Base-by-base conservation (phyloP, 2,113 vertebrate genomes). In the Stictonetta naevosa region DNA sequence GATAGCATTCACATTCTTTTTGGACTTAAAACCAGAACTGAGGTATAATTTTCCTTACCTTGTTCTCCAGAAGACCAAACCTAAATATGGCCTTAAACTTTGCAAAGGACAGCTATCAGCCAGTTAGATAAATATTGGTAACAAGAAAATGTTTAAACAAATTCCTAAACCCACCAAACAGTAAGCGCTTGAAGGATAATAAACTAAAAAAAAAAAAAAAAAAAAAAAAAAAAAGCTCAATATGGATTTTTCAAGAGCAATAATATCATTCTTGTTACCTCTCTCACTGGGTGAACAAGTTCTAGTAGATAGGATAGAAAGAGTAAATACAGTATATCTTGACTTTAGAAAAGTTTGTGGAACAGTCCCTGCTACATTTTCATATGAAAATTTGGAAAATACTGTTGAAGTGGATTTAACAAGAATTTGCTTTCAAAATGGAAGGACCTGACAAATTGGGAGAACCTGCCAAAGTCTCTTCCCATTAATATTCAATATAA, bases 301-400 rank as follows among this genome's bases (percentile, higher is more conserved):
- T 7, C 23, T 58, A 50, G 13, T 31, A 26, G 34, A 14, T 21
- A 48, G 17, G 6, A 25, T 11, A 83, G 40, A 44, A 86, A 64
- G 13, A 73, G 33, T 14, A 79, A 19, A 13, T 19, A 28, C 0
- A 5, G 0, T 28, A 25, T 2, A 16, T 56, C 53, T 48, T 79
- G 17, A 72, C 29, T 40, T 85, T 7, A 63, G 5, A 52, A 59
- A 69, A 86, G 20, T 11, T 74, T 44, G 3, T 38, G n/a, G 8
- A 40, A 94, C 10, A 67, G 28, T 58, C 12, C 10, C 44, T 58
- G 10, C 16, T 53, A n/a, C 1, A 33, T 58, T 80, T 94, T 67
- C 59, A 26, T 69, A 25, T 2, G 17, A 3, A 69, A 63, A 88
- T 78, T 77, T 50, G 11, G 25, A 83, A 93, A 81, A 59, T 42